phyloP scores from a whole-genome alignment of 2,888 invertebrate species.

The Podotricha telesiphe region DNA sequence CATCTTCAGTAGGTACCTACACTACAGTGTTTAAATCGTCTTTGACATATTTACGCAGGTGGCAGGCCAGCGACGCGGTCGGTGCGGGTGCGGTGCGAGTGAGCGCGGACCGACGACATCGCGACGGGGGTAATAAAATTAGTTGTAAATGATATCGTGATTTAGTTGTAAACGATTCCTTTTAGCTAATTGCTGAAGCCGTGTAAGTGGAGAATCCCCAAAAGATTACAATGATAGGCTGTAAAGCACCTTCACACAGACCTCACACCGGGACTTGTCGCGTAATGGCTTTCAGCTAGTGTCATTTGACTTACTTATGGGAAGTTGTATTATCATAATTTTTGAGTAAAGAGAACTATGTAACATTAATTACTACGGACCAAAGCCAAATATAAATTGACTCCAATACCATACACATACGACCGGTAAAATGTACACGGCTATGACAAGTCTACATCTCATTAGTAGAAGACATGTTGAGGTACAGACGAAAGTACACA shows the following conservation, averaged over 20 bases:
- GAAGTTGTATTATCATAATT: no score
- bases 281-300: no score
- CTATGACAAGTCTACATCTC: no score
- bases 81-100: neutral
- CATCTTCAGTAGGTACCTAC: neutral
- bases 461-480: no score
- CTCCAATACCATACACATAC: no score
- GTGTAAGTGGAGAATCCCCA: conserved; percentile 32
- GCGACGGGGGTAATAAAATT: conserved; percentile 33
- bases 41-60: conserved; percentile 8
- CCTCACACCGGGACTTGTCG: neutral
- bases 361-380: no score
- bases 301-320: no score
- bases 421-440: no score
- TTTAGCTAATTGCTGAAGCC: conserved; percentile 39
- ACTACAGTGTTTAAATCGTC: neutral
- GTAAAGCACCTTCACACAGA: neutral
- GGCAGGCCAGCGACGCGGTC: no score
- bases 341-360: no score
- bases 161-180: conserved; percentile 32
- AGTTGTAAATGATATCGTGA: conserved; percentile 41
- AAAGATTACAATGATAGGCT: conserved; percentile 35
- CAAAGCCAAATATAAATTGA: no score
- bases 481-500: no score
- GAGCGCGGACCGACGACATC: neutral